Evolutionary conservation across 2,888 invertebrate genomes (phyloP), one percentile per base, ranked within the genome.

Genomic region (Proisotoma minuta): DNA sequence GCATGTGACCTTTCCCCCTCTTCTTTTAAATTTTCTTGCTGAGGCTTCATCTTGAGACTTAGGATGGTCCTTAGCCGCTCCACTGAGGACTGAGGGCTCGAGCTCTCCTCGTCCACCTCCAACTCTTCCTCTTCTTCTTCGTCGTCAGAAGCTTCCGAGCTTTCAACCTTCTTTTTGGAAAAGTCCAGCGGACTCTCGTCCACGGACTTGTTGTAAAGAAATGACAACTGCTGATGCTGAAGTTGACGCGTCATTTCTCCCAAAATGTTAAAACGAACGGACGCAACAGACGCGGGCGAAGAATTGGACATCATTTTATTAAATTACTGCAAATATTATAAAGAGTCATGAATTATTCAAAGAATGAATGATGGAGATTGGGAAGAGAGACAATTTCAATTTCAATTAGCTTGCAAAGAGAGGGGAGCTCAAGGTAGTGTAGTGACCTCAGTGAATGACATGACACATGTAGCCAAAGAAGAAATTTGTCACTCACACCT

Each of bases 111-210:
- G 40, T 40, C 47, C 40, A 20, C 20, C n/a, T 12, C 53, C 27
- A 49, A 20, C 40, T 50, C 56, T 24, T 26, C 24, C 57, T 10
- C 23, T n/a, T 49, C 26, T 24, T 40, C 40, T 12, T 23, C 54
- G 27, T 27, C 20, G 12, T 47, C 69, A 63, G 20, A 60, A 47
- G 34, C 8, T 10, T 8, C 8, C 8, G 15, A 10, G 34, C 15
- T 34, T 34, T 34, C 34, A 15, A 10, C 15, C 57, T 72, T 73
- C 59, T 74, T 75, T 15, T 68, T 73, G 0, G 75, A 75, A 51
- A 75, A 75, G 59, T 75, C 75, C 51, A 75, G 49, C 5, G 75
- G 75, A 29, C 74, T 72, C 43, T 74, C 74, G 15, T 34, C 34
- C 15, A 10, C 34, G 8, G n/a, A n/a, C n/a, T n/a, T n/a, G n/a